These are phyloP conservation scores for Diplazon laetatorius DNA, from an alignment of 2,888 invertebrate genomes.

Conservation along the genomic window DNA sequence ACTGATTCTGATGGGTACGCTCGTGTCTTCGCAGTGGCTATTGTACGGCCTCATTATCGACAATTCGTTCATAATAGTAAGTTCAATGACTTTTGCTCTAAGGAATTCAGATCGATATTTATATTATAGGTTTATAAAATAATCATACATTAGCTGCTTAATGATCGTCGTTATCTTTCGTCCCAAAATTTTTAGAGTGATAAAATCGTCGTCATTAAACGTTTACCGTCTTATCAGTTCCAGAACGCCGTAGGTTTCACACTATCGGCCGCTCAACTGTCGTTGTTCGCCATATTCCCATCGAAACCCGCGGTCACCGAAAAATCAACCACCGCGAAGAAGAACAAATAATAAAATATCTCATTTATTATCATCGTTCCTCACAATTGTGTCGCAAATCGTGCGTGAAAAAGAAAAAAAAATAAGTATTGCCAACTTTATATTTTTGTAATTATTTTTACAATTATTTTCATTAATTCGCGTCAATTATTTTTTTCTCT, in stretches of 20 bases:
- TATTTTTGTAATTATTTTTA: too few relatives aligned
- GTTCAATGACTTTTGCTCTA: too few relatives aligned
- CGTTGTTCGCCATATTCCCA: conserved; percentile 89
- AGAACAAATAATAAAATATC: conserved; percentile 31
- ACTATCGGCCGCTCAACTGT: conserved; percentile 86
- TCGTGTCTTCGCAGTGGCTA: conserved; percentile 91
- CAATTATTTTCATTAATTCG: too few relatives aligned
- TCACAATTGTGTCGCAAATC: too few relatives aligned
- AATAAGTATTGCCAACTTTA: too few relatives aligned
- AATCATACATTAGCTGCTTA: neutral
- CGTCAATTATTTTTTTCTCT: too few relatives aligned
- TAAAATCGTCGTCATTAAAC: conserved; percentile 37
- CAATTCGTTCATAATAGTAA: conserved; percentile 90
- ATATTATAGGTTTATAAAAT: too few relatives aligned
- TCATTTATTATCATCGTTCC: too few relatives aligned
- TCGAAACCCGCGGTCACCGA: conserved; percentile 67
- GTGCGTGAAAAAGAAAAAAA: too few relatives aligned
- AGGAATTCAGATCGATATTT: too few relatives aligned
- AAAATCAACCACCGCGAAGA: conserved; percentile 34
- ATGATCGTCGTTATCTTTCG: neutral
- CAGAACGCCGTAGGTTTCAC: conserved; percentile 88
- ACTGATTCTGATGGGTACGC: conserved; percentile 91
- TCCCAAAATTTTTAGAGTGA: neutral
- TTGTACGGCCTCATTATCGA: conserved; percentile 90
- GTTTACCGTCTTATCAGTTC: conserved; percentile 83